Evolutionary conservation across 2,113 vertebrate species (phyloP).

Genomic region (Pavo muticus): DNA sequence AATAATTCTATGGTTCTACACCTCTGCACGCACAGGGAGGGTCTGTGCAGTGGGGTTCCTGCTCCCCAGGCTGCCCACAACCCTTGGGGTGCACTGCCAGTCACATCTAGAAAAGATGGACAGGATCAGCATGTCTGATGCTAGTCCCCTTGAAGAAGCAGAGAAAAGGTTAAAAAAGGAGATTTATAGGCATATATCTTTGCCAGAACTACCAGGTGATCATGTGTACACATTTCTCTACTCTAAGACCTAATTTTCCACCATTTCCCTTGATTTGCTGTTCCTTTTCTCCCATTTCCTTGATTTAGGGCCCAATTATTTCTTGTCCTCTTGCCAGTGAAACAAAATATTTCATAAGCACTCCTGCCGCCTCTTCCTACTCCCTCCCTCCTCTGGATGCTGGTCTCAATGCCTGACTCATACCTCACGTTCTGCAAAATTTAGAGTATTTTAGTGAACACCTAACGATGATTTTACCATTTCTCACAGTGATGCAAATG

Average conservation of each 20-base stretch:
- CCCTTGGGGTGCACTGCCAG: background rate
- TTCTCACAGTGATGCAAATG: slow-evolving; percentile 66
- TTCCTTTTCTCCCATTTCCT: slow-evolving; percentile 80
- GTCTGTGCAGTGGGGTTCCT: background rate
- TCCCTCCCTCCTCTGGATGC: slow-evolving; percentile 68
- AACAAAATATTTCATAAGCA: slow-evolving; percentile 84
- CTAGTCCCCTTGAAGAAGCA: background rate
- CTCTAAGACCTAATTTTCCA: slow-evolving; percentile 82
- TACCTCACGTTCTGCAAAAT: slow-evolving; percentile 62
- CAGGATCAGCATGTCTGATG: background rate
- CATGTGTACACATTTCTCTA: slow-evolving; percentile 80
- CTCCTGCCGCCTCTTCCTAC: slow-evolving; percentile 57
- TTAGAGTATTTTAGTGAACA: slow-evolving; percentile 67
- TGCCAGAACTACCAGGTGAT: slow-evolving; percentile 74
- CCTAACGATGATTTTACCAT: slow-evolving; percentile 62
- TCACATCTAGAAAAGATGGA: background rate
- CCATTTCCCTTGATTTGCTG: slow-evolving; percentile 84
- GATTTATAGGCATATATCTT: slow-evolving; percentile 68
- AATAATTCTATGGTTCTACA: too few relatives aligned
- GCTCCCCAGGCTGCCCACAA: background rate
- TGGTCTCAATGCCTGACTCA: slow-evolving; percentile 77
- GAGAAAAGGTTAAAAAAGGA: slow-evolving; percentile 71
- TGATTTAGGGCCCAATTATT: slow-evolving; percentile 88
- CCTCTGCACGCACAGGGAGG: background rate
- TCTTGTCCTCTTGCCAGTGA: slow-evolving; percentile 84